Evolutionary conservation across 2,797 vertebrate species (phyloP), one percentile per base, ranked within the genome.

Genomic region (Hydrocynus forskahlii): DNA sequence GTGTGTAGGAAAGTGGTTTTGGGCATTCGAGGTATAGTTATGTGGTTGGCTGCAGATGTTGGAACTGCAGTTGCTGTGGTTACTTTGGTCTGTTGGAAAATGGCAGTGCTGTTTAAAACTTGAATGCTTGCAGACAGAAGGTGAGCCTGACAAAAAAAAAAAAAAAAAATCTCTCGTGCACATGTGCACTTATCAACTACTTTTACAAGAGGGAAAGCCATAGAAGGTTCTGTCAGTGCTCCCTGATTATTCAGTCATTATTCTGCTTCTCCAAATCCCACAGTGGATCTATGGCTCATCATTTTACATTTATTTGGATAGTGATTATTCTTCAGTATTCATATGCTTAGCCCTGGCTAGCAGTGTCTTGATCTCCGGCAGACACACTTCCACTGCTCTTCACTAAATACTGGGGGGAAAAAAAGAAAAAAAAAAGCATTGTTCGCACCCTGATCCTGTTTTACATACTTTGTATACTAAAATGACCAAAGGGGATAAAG

Each of bases 41-140:
- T n/a, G n/a, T 23, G 69, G 63, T 52, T 38, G 52, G 29, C 10
- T 57, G 55, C 17, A 43, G 5, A 40, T 43, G 38, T 29, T 75
- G 54, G 54, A 43, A 59, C 14, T 59, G 19, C 71, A 45, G 38
- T 13, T 50, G 43, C 13, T 69, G 29, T 40, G 48, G 23, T 72
- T 54, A 1, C 19, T 9, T 63, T 54, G 1, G 16, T 50, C 1
- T 25, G 2, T 38, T 66, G 43, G 25, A 1, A 38, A 59, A 35
- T 54, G 70, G 60, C 17, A 79, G 17, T 83, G 71, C 59, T 72
- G 78, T 76, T 68, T 69, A 38, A 81, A 81, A 76, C 35, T 14
- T 40, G 50, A 84, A 59, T 4, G 38, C 16, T 29, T 60, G 52
- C 57, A 43, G 67, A 68, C 16, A 40, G 21, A 14, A 81, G 21